Evolutionary conservation across 2,888 invertebrate genomes (phyloP).

Genomic region (Caradrina kadenii): DNA sequence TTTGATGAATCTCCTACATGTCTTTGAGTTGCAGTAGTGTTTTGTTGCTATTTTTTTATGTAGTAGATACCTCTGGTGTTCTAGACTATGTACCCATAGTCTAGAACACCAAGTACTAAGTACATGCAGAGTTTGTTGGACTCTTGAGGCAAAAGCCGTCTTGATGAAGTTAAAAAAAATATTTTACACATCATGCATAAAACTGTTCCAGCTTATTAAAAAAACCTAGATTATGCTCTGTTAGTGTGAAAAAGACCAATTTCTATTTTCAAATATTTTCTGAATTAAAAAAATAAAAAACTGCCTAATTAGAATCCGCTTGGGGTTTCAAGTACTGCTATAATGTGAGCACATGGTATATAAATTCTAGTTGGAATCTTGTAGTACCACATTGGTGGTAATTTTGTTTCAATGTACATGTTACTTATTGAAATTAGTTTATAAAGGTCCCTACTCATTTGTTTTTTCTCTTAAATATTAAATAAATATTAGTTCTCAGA

Average conservation of each 20-base stretch:
- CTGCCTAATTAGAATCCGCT: conserved; percentile 54
- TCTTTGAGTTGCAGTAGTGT: conserved; percentile 4
- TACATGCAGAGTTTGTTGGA: background rate
- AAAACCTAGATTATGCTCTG: conserved; percentile 62
- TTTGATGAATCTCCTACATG: background rate
- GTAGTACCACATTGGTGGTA: conserved; percentile 29
- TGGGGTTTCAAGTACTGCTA: background rate
- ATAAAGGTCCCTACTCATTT: background rate
- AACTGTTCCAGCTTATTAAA: conserved; percentile 39
- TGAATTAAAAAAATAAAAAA: conserved; percentile 51
- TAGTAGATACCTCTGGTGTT: too few relatives aligned
- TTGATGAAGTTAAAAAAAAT: background rate
- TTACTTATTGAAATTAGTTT: background rate
- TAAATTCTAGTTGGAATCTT: conserved; percentile 70
- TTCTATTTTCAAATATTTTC: conserved; percentile 68
- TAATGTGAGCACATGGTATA: too few relatives aligned
- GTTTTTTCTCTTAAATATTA: background rate
- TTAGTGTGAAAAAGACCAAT: conserved; percentile 65
- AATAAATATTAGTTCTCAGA: background rate
- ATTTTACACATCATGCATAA: background rate
- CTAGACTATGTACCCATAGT: too few relatives aligned
- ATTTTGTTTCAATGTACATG: background rate
- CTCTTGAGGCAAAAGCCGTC: background rate
- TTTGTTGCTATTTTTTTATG: background rate
- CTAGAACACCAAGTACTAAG: background rate